Conservation (phyloP, 2,113 vertebrate species). For the Corythornis cristatus region DNA sequence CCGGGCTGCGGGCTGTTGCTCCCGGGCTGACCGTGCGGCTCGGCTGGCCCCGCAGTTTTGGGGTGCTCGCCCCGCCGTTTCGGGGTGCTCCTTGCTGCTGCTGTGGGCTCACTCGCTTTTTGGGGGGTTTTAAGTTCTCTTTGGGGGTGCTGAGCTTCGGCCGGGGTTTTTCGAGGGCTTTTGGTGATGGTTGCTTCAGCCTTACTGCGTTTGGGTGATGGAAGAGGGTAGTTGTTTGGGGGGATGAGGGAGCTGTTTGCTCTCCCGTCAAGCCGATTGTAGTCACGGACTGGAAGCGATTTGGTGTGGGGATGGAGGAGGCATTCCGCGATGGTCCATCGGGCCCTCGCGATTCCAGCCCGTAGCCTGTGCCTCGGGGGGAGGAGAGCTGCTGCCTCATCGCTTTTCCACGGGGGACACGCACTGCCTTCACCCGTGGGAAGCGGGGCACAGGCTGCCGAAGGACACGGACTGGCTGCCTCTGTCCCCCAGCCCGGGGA, state of each 20-base stretch:
- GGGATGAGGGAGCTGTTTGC: not conserved
- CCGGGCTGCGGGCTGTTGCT: not conserved
- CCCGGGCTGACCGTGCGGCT: not conserved
- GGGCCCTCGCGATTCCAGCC: not conserved
- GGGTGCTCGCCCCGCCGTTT: too few species aligned
- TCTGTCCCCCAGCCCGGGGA: not conserved
- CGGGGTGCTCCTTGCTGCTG: not conserved
- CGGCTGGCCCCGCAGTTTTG: not conserved
- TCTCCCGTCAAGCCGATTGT: not conserved
- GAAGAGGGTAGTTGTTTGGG: not conserved
- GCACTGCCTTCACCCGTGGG: not conserved
- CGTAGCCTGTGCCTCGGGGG: not conserved
- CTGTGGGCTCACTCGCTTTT: not conserved
- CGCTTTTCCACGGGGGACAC: not conserved
- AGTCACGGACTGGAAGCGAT: not conserved
- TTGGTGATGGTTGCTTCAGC: not conserved
- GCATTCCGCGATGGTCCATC: not conserved
- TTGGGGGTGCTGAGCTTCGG: not conserved
- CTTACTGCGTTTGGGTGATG: not conserved
- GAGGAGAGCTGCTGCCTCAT: not conserved
- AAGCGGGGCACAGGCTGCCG: not conserved
- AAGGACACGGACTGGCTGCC: not conserved
- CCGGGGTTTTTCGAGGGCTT: not conserved
- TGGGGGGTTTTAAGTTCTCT: not conserved
- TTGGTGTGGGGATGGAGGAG: not conserved